Conservation (phyloP, 2,888 invertebrate genomes). For the Anthophora plumipes region DNA sequence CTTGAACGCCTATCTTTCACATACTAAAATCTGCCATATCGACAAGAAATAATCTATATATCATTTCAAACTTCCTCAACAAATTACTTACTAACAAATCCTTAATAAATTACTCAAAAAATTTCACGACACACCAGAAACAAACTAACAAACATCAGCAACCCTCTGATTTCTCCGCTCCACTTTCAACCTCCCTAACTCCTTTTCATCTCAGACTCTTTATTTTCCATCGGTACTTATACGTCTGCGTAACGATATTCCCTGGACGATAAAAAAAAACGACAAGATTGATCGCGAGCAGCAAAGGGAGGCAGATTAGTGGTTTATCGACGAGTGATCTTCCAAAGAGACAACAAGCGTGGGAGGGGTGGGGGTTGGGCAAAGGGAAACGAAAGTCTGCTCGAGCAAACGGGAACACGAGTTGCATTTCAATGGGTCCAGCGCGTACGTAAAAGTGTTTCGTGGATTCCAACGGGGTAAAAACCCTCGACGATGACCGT, state of each 20-base stretch:
- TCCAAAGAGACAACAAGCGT: conserved; percentile 48
- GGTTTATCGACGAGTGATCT: conserved; percentile 75
- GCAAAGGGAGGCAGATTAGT: conserved; percentile 73
- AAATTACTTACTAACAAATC: too few relatives aligned
- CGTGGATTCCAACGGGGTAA: conserved; percentile 81
- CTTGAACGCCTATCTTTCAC: too few relatives aligned
- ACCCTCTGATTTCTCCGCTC: background rate
- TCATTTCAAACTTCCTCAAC: too few relatives aligned
- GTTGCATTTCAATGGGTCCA: conserved; percentile 80
- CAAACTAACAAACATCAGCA: conserved; percentile 1
- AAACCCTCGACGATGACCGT: conserved; percentile 79
- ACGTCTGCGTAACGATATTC: conserved; percentile 47
- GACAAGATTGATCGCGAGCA: conserved; percentile 68
- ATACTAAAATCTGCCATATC: too few relatives aligned
- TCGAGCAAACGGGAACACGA: conserved; percentile 78
- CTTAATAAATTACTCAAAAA: too few relatives aligned
- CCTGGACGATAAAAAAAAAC: conserved; percentile 58
- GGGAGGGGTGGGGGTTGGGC: conserved; percentile 41
- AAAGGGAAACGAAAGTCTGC: conserved; percentile 63
- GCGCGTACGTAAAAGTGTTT: conserved; percentile 81
- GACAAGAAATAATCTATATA: too few relatives aligned
- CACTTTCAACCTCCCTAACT: background rate
- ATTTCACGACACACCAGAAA: background rate
- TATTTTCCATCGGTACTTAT: conserved; percentile 49
- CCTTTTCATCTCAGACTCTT: conserved; percentile 6